Evolutionary conservation across 2,888 invertebrate species (phyloP).

Genomic region (Ectemnius continuus): DNA sequence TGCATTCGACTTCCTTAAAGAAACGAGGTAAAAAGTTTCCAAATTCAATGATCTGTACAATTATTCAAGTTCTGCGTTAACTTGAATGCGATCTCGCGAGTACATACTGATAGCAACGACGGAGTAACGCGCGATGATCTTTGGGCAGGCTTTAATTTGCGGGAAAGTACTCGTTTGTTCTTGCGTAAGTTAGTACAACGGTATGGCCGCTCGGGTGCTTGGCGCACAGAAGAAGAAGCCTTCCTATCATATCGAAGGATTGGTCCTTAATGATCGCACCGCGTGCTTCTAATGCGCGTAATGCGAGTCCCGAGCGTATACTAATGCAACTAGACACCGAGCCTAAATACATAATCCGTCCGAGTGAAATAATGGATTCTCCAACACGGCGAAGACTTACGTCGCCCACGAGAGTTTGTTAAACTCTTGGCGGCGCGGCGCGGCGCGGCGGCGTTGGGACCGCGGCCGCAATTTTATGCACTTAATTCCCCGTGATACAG

Average conservation of each 20-base stretch:
- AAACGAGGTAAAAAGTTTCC: no score
- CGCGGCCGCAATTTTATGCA: constrained; percentile 13
- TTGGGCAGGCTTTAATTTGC: background rate
- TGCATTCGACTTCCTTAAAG: no score
- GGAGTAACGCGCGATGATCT: background rate
- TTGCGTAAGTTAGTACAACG: constrained; percentile 33
- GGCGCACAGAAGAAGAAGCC: constrained; percentile 29
- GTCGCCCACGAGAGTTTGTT: constrained; percentile 1
- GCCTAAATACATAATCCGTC: constrained; percentile 12
- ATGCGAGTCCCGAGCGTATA: constrained; percentile 1
- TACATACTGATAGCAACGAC: background rate
- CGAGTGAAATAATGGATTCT: background rate
- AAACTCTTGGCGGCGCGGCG: background rate
- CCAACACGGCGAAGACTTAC: background rate
- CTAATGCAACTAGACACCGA: constrained; percentile 12
- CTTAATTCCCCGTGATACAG: background rate
- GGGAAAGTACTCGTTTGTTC: background rate
- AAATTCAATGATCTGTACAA: no score
- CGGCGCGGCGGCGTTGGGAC: constrained; percentile 5
- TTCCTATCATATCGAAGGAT: constrained; percentile 50
- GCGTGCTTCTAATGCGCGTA: constrained; percentile 22
- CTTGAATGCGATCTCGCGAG: no score
- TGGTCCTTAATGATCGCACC: constrained; percentile 36
- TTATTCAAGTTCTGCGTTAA: no score
- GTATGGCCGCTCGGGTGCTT: background rate